phyloP scores from a whole-genome alignment of 2,888 invertebrate genomes.

The Lepidochitona cinerea region DNA sequence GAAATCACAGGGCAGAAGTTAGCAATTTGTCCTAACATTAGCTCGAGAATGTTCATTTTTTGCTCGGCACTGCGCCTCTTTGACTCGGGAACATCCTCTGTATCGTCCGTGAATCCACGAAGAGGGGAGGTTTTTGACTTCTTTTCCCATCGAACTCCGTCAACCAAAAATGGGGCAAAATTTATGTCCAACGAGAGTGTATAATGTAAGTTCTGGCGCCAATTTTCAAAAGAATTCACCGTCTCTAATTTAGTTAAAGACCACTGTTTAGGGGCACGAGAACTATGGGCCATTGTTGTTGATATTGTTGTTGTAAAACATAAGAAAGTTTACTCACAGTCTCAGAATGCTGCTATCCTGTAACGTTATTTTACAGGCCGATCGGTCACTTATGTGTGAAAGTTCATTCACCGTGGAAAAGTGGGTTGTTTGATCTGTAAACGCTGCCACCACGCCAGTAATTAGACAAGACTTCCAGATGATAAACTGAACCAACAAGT shows the following conservation, averaged over 20 bases:
- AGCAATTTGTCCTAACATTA: constrained; percentile 33
- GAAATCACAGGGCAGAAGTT: constrained; percentile 31
- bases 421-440: no score
- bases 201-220: constrained; percentile 16
- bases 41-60: constrained; percentile 26
- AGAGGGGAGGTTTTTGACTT: constrained; percentile 18
- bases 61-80: constrained; percentile 21
- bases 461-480: no score
- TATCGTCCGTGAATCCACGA: constrained; percentile 24
- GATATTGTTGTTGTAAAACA: no score
- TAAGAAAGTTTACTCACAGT: no score
- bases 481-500: no score
- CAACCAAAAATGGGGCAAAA: constrained; percentile 19
- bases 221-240: constrained; percentile 22
- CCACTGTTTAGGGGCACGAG: constrained; percentile 25
- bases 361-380: no score
- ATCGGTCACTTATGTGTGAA: no score
- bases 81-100: no score
- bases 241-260: constrained; percentile 20
- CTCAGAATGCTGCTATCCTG: no score
- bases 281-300: background rate
- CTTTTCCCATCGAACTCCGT: constrained; percentile 29
- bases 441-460: no score
- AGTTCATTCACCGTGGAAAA: no score
- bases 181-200: constrained; percentile 19